Percentiles rank a stretch among this genome's conserved stretches.
phyloP scores from a whole-genome alignment of 1,140 invertebrate genomes.

The Augochlora pura region DNA sequence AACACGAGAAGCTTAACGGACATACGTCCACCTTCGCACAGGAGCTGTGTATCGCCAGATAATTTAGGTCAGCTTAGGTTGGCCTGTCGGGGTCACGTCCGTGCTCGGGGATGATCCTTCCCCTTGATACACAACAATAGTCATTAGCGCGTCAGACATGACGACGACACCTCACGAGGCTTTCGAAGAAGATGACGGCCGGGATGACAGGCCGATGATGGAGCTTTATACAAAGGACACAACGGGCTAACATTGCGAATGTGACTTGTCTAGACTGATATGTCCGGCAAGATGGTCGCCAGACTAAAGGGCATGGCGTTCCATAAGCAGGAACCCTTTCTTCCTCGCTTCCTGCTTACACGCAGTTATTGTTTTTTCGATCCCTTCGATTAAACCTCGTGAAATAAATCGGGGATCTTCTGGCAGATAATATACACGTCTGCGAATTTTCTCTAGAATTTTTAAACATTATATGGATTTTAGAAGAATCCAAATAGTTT shows the following conservation, averaged over 20 bases:
- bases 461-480: no score
- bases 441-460: no score
- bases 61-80: constrained; percentile 66
- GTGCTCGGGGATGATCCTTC: constrained; percentile 52
- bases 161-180: constrained; percentile 20
- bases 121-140: constrained; percentile 65
- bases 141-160: constrained; percentile 66
- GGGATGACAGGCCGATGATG: constrained; percentile 15
- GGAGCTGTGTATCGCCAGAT: constrained; percentile 50
- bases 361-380: no score
- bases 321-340: no score
- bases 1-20: constrained; percentile 62
- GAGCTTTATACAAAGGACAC: constrained; percentile 50
- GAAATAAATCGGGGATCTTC: no score
- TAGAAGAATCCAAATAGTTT: no score
- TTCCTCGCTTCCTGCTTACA: no score
- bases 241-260: constrained; percentile 60
- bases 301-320: no score
- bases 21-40: constrained; percentile 51
- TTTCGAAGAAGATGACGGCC: constrained; percentile 27
- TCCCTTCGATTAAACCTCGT: no score
- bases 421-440: no score
- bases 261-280: not conserved
- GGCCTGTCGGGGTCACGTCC: constrained; percentile 45
- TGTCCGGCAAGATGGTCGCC: no score